These are phyloP conservation scores for Drosophila flavopinicola DNA, from an alignment of 2,888 invertebrate genomes.

Conservation along the genomic window DNA sequence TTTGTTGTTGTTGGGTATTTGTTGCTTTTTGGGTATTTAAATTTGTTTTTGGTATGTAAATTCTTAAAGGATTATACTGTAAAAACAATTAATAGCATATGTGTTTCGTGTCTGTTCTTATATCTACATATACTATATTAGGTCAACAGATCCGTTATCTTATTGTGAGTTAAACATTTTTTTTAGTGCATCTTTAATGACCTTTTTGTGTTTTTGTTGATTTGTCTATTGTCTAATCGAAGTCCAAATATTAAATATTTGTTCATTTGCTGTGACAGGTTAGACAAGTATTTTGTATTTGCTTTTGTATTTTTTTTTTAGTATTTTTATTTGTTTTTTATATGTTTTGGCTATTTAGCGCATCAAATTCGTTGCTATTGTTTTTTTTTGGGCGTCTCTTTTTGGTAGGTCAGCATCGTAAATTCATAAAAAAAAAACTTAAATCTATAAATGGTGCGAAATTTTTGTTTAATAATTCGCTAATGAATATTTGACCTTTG, in stretches of 20 bases:
- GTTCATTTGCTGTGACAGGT: constrained; percentile 54
- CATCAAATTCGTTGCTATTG: constrained; percentile 38
- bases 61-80: too few relatives aligned
- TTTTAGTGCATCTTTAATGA: constrained; percentile 37
- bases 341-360: constrained; percentile 25
- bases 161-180: too few relatives aligned
- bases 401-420: constrained; percentile 34
- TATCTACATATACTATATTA: too few relatives aligned
- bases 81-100: too few relatives aligned
- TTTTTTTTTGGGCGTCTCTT: constrained; percentile 5
- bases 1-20: too few relatives aligned
- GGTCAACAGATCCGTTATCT: too few relatives aligned
- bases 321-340: constrained; percentile 5
- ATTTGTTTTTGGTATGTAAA: too few relatives aligned
- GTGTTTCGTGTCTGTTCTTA: too few relatives aligned
- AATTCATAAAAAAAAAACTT: constrained; percentile 11
- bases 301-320: constrained; percentile 6
- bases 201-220: constrained; percentile 35
- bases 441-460: constrained; percentile 29
- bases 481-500: constrained; percentile 39
- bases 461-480: constrained; percentile 4
- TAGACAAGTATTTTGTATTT: constrained; percentile 50
- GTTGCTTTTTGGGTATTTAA: too few relatives aligned
- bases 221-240: constrained; percentile 49
- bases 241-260: constrained; percentile 49